phyloP scores from a whole-genome alignment of 2,797 vertebrate genomes.

The Leucoraja ocellata region DNA sequence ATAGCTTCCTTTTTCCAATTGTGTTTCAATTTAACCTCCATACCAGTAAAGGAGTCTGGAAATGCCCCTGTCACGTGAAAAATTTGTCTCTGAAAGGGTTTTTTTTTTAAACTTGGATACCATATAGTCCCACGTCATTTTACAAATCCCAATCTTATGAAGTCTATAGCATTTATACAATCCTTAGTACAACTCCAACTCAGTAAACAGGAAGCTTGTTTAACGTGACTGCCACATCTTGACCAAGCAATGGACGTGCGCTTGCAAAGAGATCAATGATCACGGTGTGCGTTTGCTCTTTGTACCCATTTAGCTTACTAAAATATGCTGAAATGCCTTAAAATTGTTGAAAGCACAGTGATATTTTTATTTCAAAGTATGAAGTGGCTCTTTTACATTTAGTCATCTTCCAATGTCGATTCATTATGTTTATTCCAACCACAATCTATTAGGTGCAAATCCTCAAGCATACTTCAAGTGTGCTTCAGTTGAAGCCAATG shows the following conservation, averaged over 20 bases:
- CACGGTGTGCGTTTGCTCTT: background rate
- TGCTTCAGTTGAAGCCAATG: too few relatives aligned
- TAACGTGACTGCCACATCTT: background rate
- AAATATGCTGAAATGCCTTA: background rate
- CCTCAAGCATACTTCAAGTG: background rate
- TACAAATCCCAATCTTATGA: too few relatives aligned
- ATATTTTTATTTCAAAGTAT: background rate
- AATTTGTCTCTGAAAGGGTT: background rate
- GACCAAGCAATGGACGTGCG: background rate
- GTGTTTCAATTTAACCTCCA: slow-evolving; percentile 20
- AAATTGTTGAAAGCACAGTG: background rate
- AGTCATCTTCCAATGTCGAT: background rate
- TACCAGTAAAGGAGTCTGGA: background rate
- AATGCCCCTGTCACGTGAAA: background rate
- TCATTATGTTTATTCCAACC: background rate
- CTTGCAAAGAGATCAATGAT: background rate
- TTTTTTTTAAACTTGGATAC: too few relatives aligned
- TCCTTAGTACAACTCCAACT: background rate
- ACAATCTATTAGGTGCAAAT: background rate
- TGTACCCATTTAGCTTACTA: background rate
- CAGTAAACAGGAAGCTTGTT: background rate
- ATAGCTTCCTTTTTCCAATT: background rate
- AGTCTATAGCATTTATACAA: background rate
- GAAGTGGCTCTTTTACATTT: background rate
- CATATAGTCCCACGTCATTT: background rate